Conservation (phyloP, 2,113 vertebrate species). For the Psittacus erithacus region DNA sequence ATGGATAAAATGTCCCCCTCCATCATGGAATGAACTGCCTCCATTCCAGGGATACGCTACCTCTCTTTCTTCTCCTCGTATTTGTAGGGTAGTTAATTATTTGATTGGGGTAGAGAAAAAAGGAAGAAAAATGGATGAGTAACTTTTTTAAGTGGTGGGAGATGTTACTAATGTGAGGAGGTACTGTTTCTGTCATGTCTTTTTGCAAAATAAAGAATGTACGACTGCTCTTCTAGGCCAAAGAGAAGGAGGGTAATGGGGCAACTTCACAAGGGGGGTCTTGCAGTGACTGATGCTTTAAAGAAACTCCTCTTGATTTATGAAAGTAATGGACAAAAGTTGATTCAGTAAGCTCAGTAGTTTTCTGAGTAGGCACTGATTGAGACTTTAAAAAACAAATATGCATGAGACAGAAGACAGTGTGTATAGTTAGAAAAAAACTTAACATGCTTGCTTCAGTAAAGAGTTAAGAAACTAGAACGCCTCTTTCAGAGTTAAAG, state of each 20-base stretch:
- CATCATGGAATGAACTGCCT: not conserved
- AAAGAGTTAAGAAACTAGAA: not conserved
- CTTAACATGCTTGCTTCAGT: not conserved
- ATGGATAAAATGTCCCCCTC: not conserved
- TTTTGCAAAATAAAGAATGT: not conserved
- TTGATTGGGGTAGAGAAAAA: not conserved
- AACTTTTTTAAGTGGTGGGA: not conserved
- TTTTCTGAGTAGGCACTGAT: not conserved
- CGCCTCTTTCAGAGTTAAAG: not conserved
- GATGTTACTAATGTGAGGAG: not conserved
- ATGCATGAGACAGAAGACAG: not conserved
- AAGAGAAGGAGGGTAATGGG: not conserved
- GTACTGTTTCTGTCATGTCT: not conserved
- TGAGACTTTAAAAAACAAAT: not conserved
- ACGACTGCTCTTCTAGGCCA: not conserved
- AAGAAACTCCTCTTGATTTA: not conserved
- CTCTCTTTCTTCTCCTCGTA: not conserved
- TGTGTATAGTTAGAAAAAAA: not conserved
- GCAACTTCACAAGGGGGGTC: not conserved
- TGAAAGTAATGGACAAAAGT: not conserved
- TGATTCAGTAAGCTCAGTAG: not conserved
- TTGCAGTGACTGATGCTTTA: not conserved
- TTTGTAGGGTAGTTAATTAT: not conserved
- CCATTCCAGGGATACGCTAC: not conserved
- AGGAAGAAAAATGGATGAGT: not conserved